Evolutionary conservation across 2,888 invertebrate genomes (phyloP).

Genomic region (Plagodis dolabraria): DNA sequence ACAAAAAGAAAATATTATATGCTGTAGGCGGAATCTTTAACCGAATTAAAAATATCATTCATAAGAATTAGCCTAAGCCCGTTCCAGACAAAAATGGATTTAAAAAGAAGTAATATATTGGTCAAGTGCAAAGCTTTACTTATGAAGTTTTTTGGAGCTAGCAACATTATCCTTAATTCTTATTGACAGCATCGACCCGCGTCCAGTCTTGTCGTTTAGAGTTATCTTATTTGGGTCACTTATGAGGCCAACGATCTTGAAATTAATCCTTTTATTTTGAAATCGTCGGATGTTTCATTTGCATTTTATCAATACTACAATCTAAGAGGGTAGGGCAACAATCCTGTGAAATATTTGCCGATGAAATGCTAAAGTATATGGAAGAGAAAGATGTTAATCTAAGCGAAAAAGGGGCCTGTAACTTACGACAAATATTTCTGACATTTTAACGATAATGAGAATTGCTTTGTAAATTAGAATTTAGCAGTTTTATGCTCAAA

Average conservation of each 20-base stretch:
- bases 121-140: slow-evolving; percentile 44
- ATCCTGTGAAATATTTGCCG: slow-evolving; percentile 76
- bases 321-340: slow-evolving; percentile 71
- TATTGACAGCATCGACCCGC: slow-evolving; percentile 67
- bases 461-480: slow-evolving; percentile 18
- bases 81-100: slow-evolving; percentile 29
- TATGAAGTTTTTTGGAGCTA: slow-evolving; percentile 52
- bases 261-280: slow-evolving; percentile 73
- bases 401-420: slow-evolving; percentile 41
- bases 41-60: slow-evolving; percentile 41
- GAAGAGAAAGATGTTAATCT: slow-evolving; percentile 54
- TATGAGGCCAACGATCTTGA: slow-evolving; percentile 70
- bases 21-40: slow-evolving; percentile 40
- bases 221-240: slow-evolving; percentile 81
- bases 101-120: slow-evolving; percentile 26
- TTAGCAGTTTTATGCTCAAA: not conserved
- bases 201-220: slow-evolving; percentile 54
- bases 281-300: slow-evolving; percentile 72
- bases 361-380: slow-evolving; percentile 71
- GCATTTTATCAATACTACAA: slow-evolving; percentile 77
- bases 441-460: slow-evolving; percentile 21
- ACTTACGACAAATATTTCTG: slow-evolving; percentile 42
- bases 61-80: slow-evolving; percentile 40
- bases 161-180: slow-evolving; percentile 76
- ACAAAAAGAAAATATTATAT: slow-evolving; percentile 31